A percentile compares a stretch with the other conserved stretches of the same genome.
Evolutionary conservation across 2,797 vertebrate genomes (phyloP).

Genomic region (Hyperoplus immaculatus): DNA sequence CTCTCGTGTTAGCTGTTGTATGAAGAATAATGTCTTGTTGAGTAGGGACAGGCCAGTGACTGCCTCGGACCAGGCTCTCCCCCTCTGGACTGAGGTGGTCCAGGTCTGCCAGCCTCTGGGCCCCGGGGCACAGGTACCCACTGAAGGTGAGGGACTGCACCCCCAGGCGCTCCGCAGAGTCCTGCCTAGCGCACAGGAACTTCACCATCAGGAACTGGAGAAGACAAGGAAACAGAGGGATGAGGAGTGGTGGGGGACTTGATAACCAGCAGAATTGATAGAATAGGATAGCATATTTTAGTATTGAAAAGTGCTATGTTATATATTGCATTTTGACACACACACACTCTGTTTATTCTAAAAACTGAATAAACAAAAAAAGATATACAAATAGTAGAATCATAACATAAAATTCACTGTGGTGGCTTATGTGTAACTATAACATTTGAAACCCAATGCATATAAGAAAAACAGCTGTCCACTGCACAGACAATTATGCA

Average conservation of each 20-base stretch:
- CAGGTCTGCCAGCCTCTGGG: conserved; percentile 82
- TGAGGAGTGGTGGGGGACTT: background rate
- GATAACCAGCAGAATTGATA: too few species aligned
- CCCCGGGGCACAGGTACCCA: conserved; percentile 89
- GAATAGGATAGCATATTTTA: too few species aligned
- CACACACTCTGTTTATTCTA: too few species aligned
- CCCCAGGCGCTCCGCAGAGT: conserved; percentile 92
- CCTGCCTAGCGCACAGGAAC: conserved; percentile 95
- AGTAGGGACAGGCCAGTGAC: conserved; percentile 91
- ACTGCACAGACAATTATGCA: too few species aligned
- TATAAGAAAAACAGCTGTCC: too few species aligned
- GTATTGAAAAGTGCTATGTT: too few species aligned
- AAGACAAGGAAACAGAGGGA: conserved; percentile 19
- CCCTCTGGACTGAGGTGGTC: conserved; percentile 81
- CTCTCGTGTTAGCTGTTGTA: conserved; percentile 95
- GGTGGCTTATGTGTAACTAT: too few species aligned
- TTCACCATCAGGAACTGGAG: conserved; percentile 97
- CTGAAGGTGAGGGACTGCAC: conserved; percentile 92
- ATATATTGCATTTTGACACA: too few species aligned
- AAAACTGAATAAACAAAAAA: too few species aligned
- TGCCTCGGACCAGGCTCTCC: conserved; percentile 67
- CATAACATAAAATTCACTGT: too few species aligned
- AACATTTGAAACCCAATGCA: too few species aligned
- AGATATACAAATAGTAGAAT: too few species aligned
- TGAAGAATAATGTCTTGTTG: conserved; percentile 94